These are phyloP conservation scores for Phymanthus crucifer DNA, from an alignment of 92 coral and sea anemone genomes.

Conservation along the genomic window DNA sequence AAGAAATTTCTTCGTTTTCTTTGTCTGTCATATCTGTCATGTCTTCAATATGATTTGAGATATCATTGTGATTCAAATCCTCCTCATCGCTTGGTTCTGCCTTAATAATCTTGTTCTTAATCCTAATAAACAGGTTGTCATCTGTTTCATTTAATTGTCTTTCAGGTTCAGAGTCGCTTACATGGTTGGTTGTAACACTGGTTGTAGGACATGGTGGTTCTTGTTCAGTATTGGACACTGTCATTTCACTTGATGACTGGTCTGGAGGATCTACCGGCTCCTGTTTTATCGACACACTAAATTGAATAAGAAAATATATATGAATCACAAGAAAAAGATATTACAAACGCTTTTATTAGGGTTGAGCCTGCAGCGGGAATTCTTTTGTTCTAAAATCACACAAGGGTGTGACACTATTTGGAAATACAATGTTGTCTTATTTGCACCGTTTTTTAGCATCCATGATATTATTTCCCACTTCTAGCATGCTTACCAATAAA, in stretches of 20 bases:
- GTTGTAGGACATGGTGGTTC: not conserved
- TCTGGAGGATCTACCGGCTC: conserved; percentile 15
- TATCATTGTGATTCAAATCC: not conserved
- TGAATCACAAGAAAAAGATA: too few species aligned
- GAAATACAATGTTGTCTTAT: too few species aligned
- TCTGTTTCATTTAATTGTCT: not conserved
- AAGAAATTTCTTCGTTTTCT: not conserved
- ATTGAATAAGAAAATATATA: not conserved
- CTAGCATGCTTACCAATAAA: too few species aligned
- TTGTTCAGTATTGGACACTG: not conserved
- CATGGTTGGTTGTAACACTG: not conserved
- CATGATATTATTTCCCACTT: too few species aligned
- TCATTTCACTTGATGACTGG: not conserved
- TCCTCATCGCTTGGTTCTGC: not conserved
- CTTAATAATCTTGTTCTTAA: not conserved
- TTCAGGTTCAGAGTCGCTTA: not conserved
- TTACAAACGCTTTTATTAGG: too few species aligned
- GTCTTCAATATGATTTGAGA: not conserved
- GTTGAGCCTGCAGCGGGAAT: too few species aligned
- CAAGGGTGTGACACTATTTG: too few species aligned
- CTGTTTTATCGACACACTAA: not conserved
- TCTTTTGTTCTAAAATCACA: too few species aligned
- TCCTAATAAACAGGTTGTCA: not conserved
- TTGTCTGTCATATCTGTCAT: not conserved
- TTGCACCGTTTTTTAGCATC: too few species aligned